Evolutionary conservation across 2,113 vertebrate genomes (phyloP), one percentile per base, ranked within the genome.

Genomic region (Myiozetetes cayanensis): DNA sequence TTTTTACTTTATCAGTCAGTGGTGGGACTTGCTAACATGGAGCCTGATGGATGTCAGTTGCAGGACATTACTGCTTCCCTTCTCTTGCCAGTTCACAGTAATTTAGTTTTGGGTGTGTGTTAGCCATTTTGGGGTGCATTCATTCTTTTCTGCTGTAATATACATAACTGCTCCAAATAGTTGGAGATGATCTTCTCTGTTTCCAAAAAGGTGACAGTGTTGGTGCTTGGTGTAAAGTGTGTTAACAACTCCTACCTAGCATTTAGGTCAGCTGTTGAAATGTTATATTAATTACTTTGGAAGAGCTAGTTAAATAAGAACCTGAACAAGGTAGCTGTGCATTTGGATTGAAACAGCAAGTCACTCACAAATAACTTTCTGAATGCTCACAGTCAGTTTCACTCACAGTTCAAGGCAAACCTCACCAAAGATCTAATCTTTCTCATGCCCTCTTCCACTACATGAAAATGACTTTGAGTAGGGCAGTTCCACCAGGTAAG

Each of bases 371-470:
- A 44, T 77, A 93, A 37, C 49, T 71, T 56, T 70, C 55, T 71
- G 25, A 89, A 67, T 68, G 33, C n/a, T 74, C 49, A 25, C 24
- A 9, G 70, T 94, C 72, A 61, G 63, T 94, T 89, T 93, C 65
- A 23, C 43, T 88, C 20, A 2, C 75, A 43, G 47, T 90, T 83
- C 25, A 61, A 61, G 46, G 75, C n/a, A 84, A 79, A 78, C 81
- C 76, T 90, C 56, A 20, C 23, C n/a, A n/a, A n/a, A 77, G 83
- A 94, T 95, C 65, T 90, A 81, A 92, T 94, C 79, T 95, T 95
- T 89, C 66, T 91, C 80, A 14, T 96, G 87, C 70, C 89, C 76
- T 91, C 95, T 94, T 50, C 41, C 37, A 70, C 85, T 93, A 20
- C 25, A 53, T 8, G 24, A 76, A 75, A 93, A 68, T 47, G 21